Base-by-base conservation (phyloP, 2,797 vertebrate species). In the Nannoperca obscura region DNA sequence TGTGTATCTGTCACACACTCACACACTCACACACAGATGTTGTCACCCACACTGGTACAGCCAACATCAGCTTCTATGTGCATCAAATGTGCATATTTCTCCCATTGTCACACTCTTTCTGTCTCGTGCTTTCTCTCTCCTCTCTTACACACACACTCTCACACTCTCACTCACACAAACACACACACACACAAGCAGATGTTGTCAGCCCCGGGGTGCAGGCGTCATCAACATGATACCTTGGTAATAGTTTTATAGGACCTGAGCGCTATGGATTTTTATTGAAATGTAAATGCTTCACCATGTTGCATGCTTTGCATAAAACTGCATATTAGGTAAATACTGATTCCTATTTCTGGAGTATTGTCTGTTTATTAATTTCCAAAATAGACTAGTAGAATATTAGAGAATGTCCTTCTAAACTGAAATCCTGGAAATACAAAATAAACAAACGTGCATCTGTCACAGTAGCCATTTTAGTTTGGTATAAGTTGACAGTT, bases 241-340 rank as follows among this genome's bases (percentile, higher is more conserved):
- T 69, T 68, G 67, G 78, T 89, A 89, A 89, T 83, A 86, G 84
- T 90, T 92, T 89, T 85, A 84, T 77, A 74, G 77, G 85, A 87
- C 86, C 82, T 71, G 55, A 52, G 71, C 19, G 5, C 17, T 22
- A 53, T 57, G 30, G 74, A 59, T 75, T 84, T 90, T 82, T 87
- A 91, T 88, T 87, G 85, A 87, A 86, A 89, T 74, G 82, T 88
- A 86, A 88, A 91, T 80, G 78, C 34, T 58, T 61, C 72, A 75
- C 82, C 71, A 50, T 55, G 64, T 66, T 50, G 74, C 46, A 36
- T 22, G 63, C 53, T 72, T 71, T 78, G 73, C 64, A 87, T 84
- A 50, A 69, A 70, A 60, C 65, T 20, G 3, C 4, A 55, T 44
- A 58, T 74, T 24, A 36, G 42, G 8, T 61, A 55, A 80, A 76